A percentile compares a stretch with the other conserved stretches of the same genome.
phyloP scores from a whole-genome alignment of 2,113 vertebrate genomes.

The Acanthisitta chloris region DNA sequence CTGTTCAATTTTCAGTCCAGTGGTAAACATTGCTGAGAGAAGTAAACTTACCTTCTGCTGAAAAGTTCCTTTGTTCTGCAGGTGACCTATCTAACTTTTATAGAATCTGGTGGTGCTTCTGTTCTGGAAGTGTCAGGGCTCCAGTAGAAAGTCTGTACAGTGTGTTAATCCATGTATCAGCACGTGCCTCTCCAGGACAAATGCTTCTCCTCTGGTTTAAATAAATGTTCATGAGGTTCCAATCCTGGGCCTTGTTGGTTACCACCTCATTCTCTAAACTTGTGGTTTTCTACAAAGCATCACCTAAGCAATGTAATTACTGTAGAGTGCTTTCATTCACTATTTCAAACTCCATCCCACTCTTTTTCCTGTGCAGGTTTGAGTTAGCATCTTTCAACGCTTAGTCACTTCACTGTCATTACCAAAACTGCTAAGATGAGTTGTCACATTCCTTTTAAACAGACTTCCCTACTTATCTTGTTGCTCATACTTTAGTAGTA shows the following conservation, averaged over 20 bases:
- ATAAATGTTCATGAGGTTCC: accelerated
- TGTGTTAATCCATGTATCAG: background rate
- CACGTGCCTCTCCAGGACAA: accelerated
- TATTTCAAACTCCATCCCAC: background rate
- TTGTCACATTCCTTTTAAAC: background rate
- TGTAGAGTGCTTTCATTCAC: background rate
- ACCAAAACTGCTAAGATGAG: background rate
- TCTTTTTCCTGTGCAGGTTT: background rate
- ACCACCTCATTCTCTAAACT: background rate
- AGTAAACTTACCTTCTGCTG: background rate
- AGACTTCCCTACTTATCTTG: background rate
- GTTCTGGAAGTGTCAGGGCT: background rate
- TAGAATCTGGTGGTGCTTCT: background rate
- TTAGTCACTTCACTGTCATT: background rate
- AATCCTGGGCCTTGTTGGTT: background rate
- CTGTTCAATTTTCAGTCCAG: background rate
- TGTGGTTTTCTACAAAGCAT: background rate
- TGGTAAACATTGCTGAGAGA: background rate
- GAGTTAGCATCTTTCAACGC: background rate
- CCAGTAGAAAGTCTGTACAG: background rate
- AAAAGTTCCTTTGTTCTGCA: background rate
- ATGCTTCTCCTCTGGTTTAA: background rate
- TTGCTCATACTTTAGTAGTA: background rate
- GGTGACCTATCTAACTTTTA: background rate
- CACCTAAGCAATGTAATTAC: background rate